These are phyloP conservation scores for Hydroisotoma schaefferi DNA, from an alignment of 2,888 invertebrate genomes.

Conservation along the genomic window DNA sequence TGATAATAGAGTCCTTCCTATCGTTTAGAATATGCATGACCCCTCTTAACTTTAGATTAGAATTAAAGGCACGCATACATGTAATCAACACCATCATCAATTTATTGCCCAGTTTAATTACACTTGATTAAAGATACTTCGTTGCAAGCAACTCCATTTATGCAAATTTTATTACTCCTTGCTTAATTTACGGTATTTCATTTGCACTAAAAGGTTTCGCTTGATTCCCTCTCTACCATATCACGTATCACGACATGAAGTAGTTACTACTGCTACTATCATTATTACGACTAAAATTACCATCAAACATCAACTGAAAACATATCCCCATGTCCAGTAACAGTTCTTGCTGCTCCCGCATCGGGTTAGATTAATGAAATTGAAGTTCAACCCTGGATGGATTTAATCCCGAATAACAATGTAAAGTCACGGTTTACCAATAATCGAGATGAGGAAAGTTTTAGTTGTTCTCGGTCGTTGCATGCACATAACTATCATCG, in stretches of 20 bases:
- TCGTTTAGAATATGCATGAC: too few species aligned
- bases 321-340: too few species aligned
- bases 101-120: slow-evolving; percentile 9
- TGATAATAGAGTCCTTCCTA: too few species aligned
- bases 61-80: too few species aligned
- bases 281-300: too few species aligned
- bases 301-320: too few species aligned
- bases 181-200: slow-evolving; percentile 32
- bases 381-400: slow-evolving; percentile 3
- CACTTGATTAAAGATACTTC: slow-evolving; percentile 14
- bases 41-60: too few species aligned
- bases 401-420: not conserved
- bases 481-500: not conserved
- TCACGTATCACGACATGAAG: not conserved
- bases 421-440: slow-evolving; percentile 1
- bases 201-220: slow-evolving; percentile 12
- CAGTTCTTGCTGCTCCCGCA: too few species aligned
- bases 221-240: not conserved
- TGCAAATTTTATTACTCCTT: slow-evolving; percentile 40
- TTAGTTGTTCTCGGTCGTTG: not conserved
- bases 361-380: not conserved
- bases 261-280: not conserved
- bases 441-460: not conserved
- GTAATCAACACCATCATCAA: too few species aligned
- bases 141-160: slow-evolving; percentile 19